A percentile compares a stretch with the other conserved stretches of the same genome.
phyloP scores from a whole-genome alignment of 1,140 invertebrate genomes.

The Drosophila chauvacae region DNA sequence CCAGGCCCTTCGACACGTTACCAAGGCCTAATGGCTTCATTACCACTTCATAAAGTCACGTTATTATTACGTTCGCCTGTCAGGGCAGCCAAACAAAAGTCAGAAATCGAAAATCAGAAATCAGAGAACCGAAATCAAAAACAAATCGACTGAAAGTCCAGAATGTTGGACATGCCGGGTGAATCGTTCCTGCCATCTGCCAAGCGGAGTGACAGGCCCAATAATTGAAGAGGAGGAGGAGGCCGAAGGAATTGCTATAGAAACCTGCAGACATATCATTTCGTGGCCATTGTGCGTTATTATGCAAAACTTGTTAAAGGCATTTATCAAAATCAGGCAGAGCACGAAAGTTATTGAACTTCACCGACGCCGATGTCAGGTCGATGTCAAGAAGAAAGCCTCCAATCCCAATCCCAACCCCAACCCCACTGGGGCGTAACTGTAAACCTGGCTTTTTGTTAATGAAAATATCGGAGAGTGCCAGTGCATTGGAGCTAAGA shows the following conservation, averaged over 20 bases:
- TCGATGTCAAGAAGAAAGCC: constrained; percentile 67
- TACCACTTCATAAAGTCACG: constrained; percentile 82
- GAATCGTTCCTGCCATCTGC: constrained; percentile 56
- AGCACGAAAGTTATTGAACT: constrained; percentile 66
- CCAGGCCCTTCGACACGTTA: constrained; percentile 57
- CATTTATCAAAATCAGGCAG: constrained; percentile 70
- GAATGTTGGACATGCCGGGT: constrained; percentile 24
- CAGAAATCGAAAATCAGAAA: constrained; percentile 17
- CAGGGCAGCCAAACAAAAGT: constrained; percentile 42
- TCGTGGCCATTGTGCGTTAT: constrained; percentile 61
- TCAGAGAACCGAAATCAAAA: constrained; percentile 15
- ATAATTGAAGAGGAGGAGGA: constrained; percentile 64
- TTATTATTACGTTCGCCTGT: constrained; percentile 72
- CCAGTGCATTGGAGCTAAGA: constrained; percentile 45
- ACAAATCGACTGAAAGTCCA: constrained; percentile 21
- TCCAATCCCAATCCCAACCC: neutral
- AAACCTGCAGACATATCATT: constrained; percentile 68
- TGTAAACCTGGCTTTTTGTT: constrained; percentile 66
- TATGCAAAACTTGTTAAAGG: constrained; percentile 79
- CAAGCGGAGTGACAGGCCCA: constrained; percentile 63
- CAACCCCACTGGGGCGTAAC: constrained; percentile 50
- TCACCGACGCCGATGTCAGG: constrained; percentile 61
- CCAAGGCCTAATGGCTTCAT: constrained; percentile 74
- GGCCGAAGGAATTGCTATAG: constrained; percentile 57
- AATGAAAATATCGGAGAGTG: constrained; percentile 68